A percentile compares a stretch with the other conserved stretches of the same genome.
These are phyloP conservation scores for Rallus crepitans DNA, from an alignment of 2,797 vertebrate genomes.

Conservation along the genomic window DNA sequence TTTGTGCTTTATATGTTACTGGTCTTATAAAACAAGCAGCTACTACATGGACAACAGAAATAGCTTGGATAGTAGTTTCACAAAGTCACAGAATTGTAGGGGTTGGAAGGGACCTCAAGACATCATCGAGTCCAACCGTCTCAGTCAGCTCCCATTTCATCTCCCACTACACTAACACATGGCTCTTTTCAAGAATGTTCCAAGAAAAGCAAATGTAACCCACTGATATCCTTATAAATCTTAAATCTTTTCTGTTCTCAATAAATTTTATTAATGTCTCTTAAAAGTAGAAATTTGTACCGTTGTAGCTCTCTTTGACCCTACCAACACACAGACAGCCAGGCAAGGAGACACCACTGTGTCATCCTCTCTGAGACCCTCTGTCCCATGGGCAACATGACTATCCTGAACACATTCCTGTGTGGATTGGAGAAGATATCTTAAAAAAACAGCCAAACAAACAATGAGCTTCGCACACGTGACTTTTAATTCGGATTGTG, in stretches of 20 bases:
- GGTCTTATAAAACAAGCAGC: neutral
- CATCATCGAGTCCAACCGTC: no score
- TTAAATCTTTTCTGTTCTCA: neutral
- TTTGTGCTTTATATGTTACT: neutral
- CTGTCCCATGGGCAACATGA: fast-evolving
- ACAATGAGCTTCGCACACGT: neutral
- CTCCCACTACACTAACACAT: neutral
- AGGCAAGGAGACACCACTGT: neutral
- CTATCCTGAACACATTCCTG: neutral
- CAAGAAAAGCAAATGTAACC: neutral
- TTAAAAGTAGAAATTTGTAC: neutral
- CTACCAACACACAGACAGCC: neutral
- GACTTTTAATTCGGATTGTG: neutral
- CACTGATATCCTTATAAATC: neutral
- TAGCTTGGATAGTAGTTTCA: neutral
- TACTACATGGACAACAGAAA: neutral
- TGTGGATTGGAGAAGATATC: neutral
- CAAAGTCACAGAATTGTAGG: no score
- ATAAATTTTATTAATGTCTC: fast-evolving
- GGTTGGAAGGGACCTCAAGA: no score
- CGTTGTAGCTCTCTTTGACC: neutral
- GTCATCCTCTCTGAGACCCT: neutral
- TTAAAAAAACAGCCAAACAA: neutral
- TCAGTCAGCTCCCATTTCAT: neutral
- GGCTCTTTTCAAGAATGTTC: neutral